Percentiles rank a stretch among this genome's conserved stretches.
These are phyloP conservation scores for Morus bassanus DNA, from an alignment of 2,797 vertebrate genomes.

Conservation along the genomic window DNA sequence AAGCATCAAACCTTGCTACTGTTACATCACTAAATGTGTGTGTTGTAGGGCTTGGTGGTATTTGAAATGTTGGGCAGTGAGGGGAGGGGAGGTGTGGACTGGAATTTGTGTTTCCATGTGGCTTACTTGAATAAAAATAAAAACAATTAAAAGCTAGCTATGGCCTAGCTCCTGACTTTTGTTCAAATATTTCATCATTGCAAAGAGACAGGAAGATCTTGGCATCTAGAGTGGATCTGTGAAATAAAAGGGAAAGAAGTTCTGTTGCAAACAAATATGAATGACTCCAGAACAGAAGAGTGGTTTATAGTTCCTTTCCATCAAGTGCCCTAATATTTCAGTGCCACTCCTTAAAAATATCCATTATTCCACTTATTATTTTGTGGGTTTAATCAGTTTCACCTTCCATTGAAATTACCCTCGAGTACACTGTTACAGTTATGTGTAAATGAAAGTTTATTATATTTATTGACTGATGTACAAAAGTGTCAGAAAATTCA, in stretches of 20 bases:
- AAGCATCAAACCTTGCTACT: not conserved
- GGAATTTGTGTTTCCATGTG: not conserved
- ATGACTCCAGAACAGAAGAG: not conserved
- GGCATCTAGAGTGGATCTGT: not conserved
- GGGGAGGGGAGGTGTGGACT: not conserved
- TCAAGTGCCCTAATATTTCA: not conserved
- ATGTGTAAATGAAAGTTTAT: not conserved
- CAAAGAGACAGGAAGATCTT: not conserved
- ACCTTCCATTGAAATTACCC: not conserved
- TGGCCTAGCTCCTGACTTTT: not conserved
- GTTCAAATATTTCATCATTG: not conserved
- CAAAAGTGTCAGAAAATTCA: constrained; percentile 8
- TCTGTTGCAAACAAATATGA: not conserved
- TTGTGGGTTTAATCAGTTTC: not conserved
- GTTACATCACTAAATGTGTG: not conserved
- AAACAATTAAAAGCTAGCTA: not conserved
- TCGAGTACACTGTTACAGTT: not conserved
- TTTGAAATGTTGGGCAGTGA: not conserved
- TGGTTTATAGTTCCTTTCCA: not conserved
- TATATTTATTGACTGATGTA: not conserved
- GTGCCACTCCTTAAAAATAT: not conserved
- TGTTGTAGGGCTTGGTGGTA: not conserved
- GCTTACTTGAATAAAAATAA: not conserved
- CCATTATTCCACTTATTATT: not conserved
- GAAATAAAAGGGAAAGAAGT: not conserved